A percentile compares a stretch with the other conserved stretches of the same genome.
These are phyloP conservation scores for Actinemys pallida DNA, from an alignment of 2,113 vertebrate species.

Conservation along the genomic window DNA sequence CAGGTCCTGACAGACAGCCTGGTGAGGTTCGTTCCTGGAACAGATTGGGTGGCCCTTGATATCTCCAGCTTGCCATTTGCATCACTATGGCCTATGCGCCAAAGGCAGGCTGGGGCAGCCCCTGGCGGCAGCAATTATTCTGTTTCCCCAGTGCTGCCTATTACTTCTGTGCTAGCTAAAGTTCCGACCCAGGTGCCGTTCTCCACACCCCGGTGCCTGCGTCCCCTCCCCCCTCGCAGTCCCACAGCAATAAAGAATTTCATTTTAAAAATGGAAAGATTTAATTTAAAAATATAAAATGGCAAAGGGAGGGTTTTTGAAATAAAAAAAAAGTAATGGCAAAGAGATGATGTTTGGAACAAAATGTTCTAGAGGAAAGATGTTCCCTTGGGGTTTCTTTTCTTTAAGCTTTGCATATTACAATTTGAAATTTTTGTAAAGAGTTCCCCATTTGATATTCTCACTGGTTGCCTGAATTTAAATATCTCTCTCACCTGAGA, in stretches of 20 bases:
- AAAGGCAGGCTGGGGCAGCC: neutral
- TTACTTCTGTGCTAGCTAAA: neutral
- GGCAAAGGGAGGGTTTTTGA: constrained; percentile 67
- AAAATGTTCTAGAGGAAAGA: constrained; percentile 75
- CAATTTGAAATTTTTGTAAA: constrained; percentile 80
- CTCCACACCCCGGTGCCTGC: neutral
- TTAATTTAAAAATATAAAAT: constrained; percentile 77
- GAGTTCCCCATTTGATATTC: constrained; percentile 79
- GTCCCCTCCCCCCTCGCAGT: neutral
- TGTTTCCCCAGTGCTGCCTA: accelerated
- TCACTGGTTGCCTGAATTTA: constrained; percentile 76
- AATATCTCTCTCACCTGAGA: constrained; percentile 80
- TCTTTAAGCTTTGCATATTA: constrained; percentile 79
- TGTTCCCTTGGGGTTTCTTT: constrained; percentile 71
- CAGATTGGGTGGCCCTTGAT: neutral
- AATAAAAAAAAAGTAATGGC: constrained; percentile 70
- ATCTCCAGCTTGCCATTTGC: neutral
- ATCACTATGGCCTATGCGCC: neutral
- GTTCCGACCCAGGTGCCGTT: neutral
- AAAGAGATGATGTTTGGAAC: constrained; percentile 71
- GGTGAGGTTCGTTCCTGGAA: neutral
- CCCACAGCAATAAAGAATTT: constrained; percentile 59
- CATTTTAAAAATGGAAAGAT: constrained; percentile 73
- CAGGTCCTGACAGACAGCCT: neutral
- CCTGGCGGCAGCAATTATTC: neutral